phyloP scores from a whole-genome alignment of 2,797 vertebrate genomes.

The Pitangus sulphuratus region DNA sequence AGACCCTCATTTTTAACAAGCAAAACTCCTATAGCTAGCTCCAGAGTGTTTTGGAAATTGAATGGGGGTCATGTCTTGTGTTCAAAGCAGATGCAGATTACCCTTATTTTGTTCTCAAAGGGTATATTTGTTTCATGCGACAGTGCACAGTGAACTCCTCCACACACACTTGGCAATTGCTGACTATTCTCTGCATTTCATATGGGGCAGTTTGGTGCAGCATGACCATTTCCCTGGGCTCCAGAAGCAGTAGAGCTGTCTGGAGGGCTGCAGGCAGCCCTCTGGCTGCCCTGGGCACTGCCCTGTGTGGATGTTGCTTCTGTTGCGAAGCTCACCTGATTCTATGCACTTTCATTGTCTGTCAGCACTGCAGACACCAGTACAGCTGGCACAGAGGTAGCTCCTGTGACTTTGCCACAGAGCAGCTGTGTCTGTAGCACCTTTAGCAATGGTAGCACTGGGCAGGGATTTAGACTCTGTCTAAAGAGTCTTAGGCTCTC shows the following conservation, averaged over 20 bases:
- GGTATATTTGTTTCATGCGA: background rate
- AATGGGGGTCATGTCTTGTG: background rate
- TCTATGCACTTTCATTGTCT: background rate
- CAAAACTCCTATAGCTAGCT: background rate
- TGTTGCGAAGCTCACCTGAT: background rate
- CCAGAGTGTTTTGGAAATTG: background rate
- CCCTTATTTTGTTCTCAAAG: background rate
- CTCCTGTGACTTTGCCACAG: background rate
- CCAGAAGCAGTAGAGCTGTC: background rate
- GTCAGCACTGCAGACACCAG: background rate
- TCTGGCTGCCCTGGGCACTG: background rate
- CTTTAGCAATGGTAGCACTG: background rate
- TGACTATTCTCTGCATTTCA: background rate
- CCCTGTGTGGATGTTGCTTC: too few species aligned
- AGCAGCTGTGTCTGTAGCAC: background rate
- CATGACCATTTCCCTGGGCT: accelerated
- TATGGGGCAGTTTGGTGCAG: background rate
- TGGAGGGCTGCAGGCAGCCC: background rate
- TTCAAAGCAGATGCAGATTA: background rate
- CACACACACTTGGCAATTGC: accelerated
- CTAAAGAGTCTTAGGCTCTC: background rate
- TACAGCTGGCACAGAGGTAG: background rate
- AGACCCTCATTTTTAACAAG: background rate
- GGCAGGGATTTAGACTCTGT: background rate
- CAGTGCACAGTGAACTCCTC: background rate